Base-by-base conservation (phyloP, 2,888 invertebrate genomes). In the Lasioglossum calceatum region DNA sequence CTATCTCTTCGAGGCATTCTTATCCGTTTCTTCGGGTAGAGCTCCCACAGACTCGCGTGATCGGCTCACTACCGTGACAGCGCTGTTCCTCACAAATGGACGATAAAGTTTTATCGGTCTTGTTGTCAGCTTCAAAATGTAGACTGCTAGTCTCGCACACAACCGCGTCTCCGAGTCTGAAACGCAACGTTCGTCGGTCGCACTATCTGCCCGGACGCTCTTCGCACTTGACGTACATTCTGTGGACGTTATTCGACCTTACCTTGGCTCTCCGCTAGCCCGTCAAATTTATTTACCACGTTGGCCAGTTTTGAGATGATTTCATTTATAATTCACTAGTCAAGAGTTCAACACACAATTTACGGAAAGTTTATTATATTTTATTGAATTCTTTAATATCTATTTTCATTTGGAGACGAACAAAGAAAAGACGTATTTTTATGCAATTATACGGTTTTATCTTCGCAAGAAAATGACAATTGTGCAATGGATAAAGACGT, bases 31-130 rank as follows among this genome's bases (percentile, higher is more conserved):
- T 88, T 74, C 82, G 79, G 27, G 71, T 80, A 77, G 87, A 81
- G 81, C 88, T 87, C 74, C 84, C 80, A 80, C 76, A 64, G 82
- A 77, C 16, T 42, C 58, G 79, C 70, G 77, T 47, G 81, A 78
- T 76, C 84, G 82, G 79, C 76, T 82, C 73, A 19, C 81, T 14
- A 71, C 71, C 74, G 83, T 78, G 85, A 80, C 78, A 77, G 82
- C 74, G 67, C 81, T 81, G 89, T 87, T 86, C 85, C 86, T 84
- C 87, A 80, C 83, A 88, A 91, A 90, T 85, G 86, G 71, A 82
- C 87, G 92, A 92, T 92, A 92, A 92, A 91, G 80, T 88, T 89
- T 92, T 92, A 92, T 92, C 91, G 73, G 87, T 87, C 80, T 76
- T 76, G 86, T 88, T 89, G 90, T 92, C 92, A 89, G 86, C 89